Conservation (phyloP, 2,888 invertebrate genomes). For the Himalopsyche anomala region DNA sequence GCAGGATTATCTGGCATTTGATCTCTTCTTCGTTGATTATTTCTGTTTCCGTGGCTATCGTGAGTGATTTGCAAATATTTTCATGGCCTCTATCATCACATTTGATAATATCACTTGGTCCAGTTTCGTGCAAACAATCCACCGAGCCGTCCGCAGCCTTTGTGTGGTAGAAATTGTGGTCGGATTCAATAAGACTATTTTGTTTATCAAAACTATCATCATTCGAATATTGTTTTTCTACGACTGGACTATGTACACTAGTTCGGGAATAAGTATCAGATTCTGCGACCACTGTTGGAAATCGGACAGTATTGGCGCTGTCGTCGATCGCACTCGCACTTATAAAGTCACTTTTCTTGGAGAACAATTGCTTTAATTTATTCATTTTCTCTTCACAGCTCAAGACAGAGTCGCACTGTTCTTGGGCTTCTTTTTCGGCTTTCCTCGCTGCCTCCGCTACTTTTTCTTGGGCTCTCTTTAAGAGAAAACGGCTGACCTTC, state of each 20-base stretch:
- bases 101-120: neutral
- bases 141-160: neutral
- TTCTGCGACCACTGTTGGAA: neutral
- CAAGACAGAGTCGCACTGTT: constrained; percentile 48
- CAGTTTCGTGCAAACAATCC: neutral
- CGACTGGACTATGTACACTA: neutral
- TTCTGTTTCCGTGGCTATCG: neutral
- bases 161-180: constrained; percentile 35
- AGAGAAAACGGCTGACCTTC: constrained; percentile 55
- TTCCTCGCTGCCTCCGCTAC: constrained; percentile 50
- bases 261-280: neutral
- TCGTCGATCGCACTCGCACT: neutral
- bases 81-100: neutral
- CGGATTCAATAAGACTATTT: constrained; percentile 13
- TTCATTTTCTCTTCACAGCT: constrained; percentile 58
- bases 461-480: constrained; percentile 50
- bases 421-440: neutral
- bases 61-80: constrained; percentile 17
- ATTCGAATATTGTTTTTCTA: neutral
- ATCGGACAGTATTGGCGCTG: neutral
- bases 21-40: constrained; percentile 23
- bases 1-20: neutral
- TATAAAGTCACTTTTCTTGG: neutral
- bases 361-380: constrained; percentile 49
- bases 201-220: constrained; percentile 12